Evolutionary conservation across 2,113 vertebrate species (phyloP).

Genomic region (Platysternon megacephalum): DNA sequence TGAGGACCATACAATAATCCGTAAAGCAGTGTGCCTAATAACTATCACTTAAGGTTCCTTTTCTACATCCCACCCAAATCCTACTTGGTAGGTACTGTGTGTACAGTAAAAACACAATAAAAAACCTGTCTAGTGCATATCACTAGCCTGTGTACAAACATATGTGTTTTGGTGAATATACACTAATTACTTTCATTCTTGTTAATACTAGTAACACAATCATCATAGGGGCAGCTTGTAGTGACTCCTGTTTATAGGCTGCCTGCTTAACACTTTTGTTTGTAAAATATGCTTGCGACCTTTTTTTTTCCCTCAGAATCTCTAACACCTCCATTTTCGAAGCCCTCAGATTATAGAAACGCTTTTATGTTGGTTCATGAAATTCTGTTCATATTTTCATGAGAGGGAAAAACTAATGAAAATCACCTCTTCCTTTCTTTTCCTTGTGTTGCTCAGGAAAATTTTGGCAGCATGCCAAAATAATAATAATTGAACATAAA

Average conservation of each 20-base stretch:
- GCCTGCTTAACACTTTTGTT: not conserved
- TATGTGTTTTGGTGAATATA: not conserved
- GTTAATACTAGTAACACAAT: too few relatives aligned
- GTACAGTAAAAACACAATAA: too few relatives aligned
- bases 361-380: not conserved
- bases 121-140: too few relatives aligned
- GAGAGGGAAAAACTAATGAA: not conserved
- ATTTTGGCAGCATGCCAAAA: not conserved
- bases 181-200: not conserved
- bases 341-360: not conserved
- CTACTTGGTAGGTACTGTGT: not conserved
- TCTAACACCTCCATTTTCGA: rapidly evolving
- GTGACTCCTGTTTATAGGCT: not conserved
- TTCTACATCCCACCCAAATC: not conserved
- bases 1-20: not conserved
- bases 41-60: not conserved
- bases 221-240: too few relatives aligned
- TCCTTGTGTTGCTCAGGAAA: not conserved
- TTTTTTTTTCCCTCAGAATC: not conserved
- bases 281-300: not conserved
- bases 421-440: not conserved
- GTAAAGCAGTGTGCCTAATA: not conserved
- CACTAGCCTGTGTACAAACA: too few relatives aligned
- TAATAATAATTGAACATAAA: not conserved
- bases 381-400: not conserved